phyloP scores from a whole-genome alignment of 2,113 vertebrate species.

The Thinocorus orbignyianus region DNA sequence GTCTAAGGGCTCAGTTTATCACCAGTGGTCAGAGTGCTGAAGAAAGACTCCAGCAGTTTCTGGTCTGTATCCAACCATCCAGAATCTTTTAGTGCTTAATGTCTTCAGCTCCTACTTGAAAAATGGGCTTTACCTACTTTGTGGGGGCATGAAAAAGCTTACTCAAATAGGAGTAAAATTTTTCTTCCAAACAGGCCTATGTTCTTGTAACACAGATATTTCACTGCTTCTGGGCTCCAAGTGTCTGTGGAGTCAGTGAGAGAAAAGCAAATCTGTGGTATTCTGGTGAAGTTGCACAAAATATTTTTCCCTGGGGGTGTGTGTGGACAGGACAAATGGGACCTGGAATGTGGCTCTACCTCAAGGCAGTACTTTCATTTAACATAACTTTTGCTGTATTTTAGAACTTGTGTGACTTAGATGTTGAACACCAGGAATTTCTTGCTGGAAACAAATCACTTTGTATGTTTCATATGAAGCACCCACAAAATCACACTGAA shows the following conservation, averaged over 20 bases:
- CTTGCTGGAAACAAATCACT: background rate
- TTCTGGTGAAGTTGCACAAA: background rate
- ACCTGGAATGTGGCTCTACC: background rate
- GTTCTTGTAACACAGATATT: background rate
- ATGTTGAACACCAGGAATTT: background rate
- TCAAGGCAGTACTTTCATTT: background rate
- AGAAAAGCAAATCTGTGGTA: background rate
- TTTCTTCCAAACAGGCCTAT: background rate
- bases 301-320: background rate
- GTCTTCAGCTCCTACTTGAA: background rate
- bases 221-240: background rate
- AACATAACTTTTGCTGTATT: background rate
- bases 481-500: background rate
- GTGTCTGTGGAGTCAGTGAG: background rate
- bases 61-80: background rate
- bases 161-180: background rate
- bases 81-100: background rate
- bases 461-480: background rate
- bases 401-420: background rate
- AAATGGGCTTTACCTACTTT: background rate
- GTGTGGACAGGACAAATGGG: background rate
- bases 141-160: background rate
- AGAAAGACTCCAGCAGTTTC: background rate
- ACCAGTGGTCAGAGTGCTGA: background rate
- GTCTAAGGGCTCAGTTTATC: background rate